phyloP scores from a whole-genome alignment of 2,888 invertebrate genomes.

The Hymenopus coronatus region DNA sequence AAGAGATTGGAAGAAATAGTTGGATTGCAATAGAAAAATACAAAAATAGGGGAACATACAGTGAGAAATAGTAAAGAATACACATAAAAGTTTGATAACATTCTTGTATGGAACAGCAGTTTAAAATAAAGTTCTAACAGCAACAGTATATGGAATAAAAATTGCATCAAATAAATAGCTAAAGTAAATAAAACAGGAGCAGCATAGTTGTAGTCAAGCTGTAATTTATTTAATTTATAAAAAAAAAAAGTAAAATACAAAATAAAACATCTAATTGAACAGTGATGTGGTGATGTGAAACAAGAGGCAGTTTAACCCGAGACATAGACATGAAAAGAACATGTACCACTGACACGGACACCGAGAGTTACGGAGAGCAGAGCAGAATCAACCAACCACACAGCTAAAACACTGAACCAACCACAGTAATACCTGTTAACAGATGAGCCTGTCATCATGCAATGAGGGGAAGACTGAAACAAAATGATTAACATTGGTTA shows the following conservation, averaged over 20 bases:
- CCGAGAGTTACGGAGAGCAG: conserved; percentile 29
- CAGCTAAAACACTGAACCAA: conserved; percentile 36
- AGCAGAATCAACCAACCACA: conserved; percentile 30
- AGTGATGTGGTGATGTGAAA: background rate
- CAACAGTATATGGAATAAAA: conserved; percentile 15
- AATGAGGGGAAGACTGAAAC: conserved; percentile 42
- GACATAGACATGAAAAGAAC: conserved; percentile 31
- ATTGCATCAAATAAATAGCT: background rate
- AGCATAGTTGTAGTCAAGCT: background rate
- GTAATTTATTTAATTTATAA: background rate
- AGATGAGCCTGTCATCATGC: conserved; percentile 43
- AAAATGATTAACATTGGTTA: conserved; percentile 40
- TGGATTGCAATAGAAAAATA: background rate
- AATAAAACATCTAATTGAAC: conserved; percentile 10
- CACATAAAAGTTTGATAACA: background rate
- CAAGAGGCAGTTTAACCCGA: conserved; percentile 25
- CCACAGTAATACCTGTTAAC: conserved; percentile 38
- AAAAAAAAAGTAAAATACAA: conserved; percentile 5
- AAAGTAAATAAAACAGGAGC: background rate
- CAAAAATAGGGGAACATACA: conserved; percentile 1
- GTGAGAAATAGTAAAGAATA: background rate
- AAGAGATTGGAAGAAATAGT: background rate
- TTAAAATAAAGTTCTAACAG: background rate
- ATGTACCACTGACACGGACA: conserved; percentile 19
- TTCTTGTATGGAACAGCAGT: background rate